Base-by-base conservation (phyloP, 35 echinoderm and acorn worm genomes). In the Hemicentrotus pulcherrimus region DNA sequence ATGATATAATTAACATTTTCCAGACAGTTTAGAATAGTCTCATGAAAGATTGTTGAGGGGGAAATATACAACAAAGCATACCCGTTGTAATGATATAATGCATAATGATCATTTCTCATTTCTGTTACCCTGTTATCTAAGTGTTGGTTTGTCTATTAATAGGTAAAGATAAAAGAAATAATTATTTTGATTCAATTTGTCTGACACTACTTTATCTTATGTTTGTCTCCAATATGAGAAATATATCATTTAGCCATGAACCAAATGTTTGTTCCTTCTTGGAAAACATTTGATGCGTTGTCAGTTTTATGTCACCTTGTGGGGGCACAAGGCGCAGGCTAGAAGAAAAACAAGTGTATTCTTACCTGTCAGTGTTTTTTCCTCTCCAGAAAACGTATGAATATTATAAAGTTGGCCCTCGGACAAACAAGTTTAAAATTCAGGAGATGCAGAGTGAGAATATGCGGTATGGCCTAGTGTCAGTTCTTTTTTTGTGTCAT, bases 401-500 rank as follows among this genome's bases (percentile, higher is more conserved):
- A 78, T 78, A 78, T 78, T 78, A n/a, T 78, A 78, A 59, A 78
- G 19, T n/a, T 78, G 65, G 65, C 65, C 65, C 22, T 78, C 5
- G 19, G 65, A 78, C 65, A 78, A 78, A 78, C 7, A n/a, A 22
- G 65, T 78, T 28, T 78, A n/a, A 78, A 78, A 78, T 78, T 78
- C 65, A 78, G 22, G 65, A 78, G 28, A 28, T 78, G 18, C 22
- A n/a, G 22, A 7, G n/a, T 28, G 28, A 78, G 65, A 78, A 78
- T 78, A n/a, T 78, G 65, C 24, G 24, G 65, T 8, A 78, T 78
- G 65, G 65, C 65, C 28, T 78, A 4, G 19, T 7, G 65, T 78
- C 65, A n/a, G 22, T 78, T 78, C 65, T 78, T 28, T 78, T 78
- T 90, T 90, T 89, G 87, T 89, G 87, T 89, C 87, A 89, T 16